Percentiles rank a stretch among this genome's conserved stretches.
Conservation (phyloP, 2,888 invertebrate genomes). For the Lasioglossum morio region DNA sequence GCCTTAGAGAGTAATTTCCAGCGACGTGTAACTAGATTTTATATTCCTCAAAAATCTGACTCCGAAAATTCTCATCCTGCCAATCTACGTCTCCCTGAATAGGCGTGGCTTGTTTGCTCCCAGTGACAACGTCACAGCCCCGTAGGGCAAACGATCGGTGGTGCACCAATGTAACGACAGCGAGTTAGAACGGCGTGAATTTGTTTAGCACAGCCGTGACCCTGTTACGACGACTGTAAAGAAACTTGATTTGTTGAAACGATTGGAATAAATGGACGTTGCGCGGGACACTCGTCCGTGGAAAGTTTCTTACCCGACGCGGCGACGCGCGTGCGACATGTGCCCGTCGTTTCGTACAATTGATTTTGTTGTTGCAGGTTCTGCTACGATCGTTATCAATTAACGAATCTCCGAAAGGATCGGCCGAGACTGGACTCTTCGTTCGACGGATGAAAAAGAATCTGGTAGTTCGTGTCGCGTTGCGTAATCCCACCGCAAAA, state of each 20-base stretch:
- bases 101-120: neutral
- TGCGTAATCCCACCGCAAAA: constrained; percentile 35
- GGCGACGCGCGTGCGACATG: neutral
- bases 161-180: neutral
- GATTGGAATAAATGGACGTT: constrained; percentile 10
- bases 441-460: constrained; percentile 7
- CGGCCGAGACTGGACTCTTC: constrained; percentile 9
- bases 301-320: neutral
- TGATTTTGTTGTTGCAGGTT: constrained; percentile 63
- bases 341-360: constrained; percentile 22
- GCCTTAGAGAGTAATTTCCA: neutral
- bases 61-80: neutral
- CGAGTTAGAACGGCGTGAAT: neutral
- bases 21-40: neutral
- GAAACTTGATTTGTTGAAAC: constrained; percentile 18
- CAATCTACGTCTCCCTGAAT: neutral
- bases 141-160: neutral
- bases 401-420: constrained; percentile 28
- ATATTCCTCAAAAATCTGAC: neutral
- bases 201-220: neutral
- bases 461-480: constrained; percentile 22
- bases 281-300: neutral
- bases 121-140: neutral
- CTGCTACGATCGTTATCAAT: constrained; percentile 30
- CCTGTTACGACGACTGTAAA: constrained; percentile 15